phyloP scores from a whole-genome alignment of 2,888 invertebrate genomes.

The Caenorhabditis sp. region DNA sequence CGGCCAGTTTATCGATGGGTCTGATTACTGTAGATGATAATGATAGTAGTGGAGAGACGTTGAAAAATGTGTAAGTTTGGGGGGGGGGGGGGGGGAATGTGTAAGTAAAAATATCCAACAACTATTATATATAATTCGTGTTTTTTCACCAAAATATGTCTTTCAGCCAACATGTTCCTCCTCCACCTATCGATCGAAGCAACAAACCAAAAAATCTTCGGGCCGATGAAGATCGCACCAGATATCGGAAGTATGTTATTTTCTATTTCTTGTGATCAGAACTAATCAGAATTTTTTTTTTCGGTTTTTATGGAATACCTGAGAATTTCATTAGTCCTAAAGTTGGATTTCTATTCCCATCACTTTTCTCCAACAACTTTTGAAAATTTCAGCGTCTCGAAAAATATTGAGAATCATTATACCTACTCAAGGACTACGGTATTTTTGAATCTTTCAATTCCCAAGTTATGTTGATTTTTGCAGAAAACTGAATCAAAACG shows the following conservation, averaged over 20 bases:
- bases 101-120: neutral
- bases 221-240: constrained; percentile 14
- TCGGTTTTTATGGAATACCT: constrained; percentile 1
- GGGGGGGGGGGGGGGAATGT: neutral
- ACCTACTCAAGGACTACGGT: neutral
- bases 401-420: neutral
- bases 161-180: constrained; percentile 23
- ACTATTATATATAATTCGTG: too few relatives aligned
- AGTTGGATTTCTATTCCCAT: too few relatives aligned
- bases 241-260: neutral
- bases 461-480: too few relatives aligned
- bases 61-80: constrained; percentile 11
- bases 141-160: neutral
- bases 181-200: constrained; percentile 34
- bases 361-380: too few relatives aligned
- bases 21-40: constrained; percentile 12
- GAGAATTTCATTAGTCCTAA: too few relatives aligned
- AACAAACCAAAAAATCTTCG: constrained; percentile 31
- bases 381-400: neutral
- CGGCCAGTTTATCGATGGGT: constrained; percentile 25
- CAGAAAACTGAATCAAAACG: constrained; percentile 19
- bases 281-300: neutral
- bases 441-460: too few relatives aligned
- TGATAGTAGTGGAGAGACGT: constrained; percentile 34
- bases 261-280: neutral